phyloP scores from a whole-genome alignment of 2,888 invertebrate genomes.

The Argynnis bischoffii region DNA sequence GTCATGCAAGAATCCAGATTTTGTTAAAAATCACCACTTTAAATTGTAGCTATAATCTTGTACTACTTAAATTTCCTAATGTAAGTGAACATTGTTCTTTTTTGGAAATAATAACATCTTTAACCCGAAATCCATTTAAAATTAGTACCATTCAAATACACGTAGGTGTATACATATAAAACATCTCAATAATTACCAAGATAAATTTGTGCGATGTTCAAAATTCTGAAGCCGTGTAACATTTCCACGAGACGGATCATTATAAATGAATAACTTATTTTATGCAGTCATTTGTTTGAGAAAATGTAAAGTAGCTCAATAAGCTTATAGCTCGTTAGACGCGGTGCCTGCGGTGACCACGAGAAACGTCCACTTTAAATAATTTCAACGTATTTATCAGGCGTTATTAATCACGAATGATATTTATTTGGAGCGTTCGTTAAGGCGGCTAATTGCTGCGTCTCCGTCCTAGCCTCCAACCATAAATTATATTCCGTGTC shows the following conservation, averaged over 20 bases:
- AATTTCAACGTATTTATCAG: slow-evolving; percentile 71
- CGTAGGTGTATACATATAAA: too few species aligned
- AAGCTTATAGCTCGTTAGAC: slow-evolving; percentile 1
- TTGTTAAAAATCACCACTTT: too few species aligned
- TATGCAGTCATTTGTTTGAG: not conserved
- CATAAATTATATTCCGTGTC: slow-evolving; percentile 69
- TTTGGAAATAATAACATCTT: too few species aligned
- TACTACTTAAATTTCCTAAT: too few species aligned
- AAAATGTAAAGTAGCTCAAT: not conserved
- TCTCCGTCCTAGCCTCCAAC: slow-evolving; percentile 67
- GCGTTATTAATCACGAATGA: slow-evolving; percentile 74
- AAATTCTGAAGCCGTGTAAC: not conserved
- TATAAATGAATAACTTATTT: not conserved
- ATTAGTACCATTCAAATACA: too few species aligned
- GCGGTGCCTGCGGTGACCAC: slow-evolving; percentile 27
- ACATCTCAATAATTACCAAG: too few species aligned
- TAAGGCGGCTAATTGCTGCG: slow-evolving; percentile 77
- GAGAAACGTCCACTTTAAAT: slow-evolving; percentile 49
- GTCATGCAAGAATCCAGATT: too few species aligned
- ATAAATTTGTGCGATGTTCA: not conserved
- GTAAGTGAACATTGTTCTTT: too few species aligned
- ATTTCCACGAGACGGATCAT: too few species aligned
- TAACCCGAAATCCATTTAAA: too few species aligned
- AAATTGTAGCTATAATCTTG: too few species aligned
- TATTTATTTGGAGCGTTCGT: slow-evolving; percentile 80